These are phyloP conservation scores for Anodontia alba DNA, from an alignment of 2,888 invertebrate species.

Conservation along the genomic window DNA sequence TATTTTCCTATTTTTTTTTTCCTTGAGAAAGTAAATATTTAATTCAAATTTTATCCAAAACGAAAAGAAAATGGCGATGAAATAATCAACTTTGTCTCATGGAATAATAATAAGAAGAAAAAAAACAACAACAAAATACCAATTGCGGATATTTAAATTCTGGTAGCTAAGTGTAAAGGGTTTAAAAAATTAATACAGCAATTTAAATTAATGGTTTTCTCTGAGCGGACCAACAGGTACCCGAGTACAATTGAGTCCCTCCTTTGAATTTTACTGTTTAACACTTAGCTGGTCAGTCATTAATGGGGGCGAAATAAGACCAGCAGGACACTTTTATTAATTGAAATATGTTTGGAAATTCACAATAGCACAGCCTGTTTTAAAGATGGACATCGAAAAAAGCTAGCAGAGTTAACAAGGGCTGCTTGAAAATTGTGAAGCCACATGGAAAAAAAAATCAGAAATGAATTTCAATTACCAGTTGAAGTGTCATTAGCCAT, in stretches of 20 bases:
- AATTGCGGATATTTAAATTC: too few relatives aligned
- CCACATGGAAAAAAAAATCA: not conserved
- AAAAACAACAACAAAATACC: too few relatives aligned
- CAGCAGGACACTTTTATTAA: not conserved
- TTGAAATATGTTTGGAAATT: not conserved
- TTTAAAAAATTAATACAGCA: not conserved
- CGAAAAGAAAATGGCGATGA: too few relatives aligned
- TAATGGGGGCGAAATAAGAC: not conserved
- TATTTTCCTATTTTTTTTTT: too few relatives aligned
- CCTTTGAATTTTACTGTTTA: not conserved
- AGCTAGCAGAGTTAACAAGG: not conserved
- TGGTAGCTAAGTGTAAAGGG: too few relatives aligned
- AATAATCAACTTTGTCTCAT: too few relatives aligned
- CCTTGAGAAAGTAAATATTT: too few relatives aligned
- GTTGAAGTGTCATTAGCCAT: too few relatives aligned
- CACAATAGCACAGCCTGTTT: not conserved
- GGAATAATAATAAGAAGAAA: too few relatives aligned
- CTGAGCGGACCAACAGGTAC: not conserved
- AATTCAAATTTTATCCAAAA: too few relatives aligned
- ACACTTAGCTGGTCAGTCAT: not conserved
- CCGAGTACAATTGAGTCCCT: not conserved
- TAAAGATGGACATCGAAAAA: slow-evolving; percentile 7
- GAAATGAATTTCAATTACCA: not conserved
- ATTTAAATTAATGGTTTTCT: not conserved
- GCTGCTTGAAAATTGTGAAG: not conserved